These are phyloP conservation scores for Drosophila anomelani DNA, from an alignment of 2,888 invertebrate species.

Conservation along the genomic window DNA sequence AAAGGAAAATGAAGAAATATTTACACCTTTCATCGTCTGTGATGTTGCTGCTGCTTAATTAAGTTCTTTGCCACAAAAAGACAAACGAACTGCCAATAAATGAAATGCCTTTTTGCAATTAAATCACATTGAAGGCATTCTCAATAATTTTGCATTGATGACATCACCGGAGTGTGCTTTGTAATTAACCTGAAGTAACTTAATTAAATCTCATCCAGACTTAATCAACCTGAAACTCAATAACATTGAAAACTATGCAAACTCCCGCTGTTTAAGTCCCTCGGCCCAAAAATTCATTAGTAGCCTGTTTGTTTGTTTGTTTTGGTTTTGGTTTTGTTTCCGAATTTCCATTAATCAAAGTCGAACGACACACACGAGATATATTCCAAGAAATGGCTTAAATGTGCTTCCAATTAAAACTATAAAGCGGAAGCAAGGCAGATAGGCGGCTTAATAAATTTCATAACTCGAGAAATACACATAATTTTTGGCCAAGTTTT, in stretches of 20 bases:
- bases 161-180: slow-evolving; percentile 19
- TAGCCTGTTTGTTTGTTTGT: slow-evolving; percentile 2
- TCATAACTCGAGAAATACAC: slow-evolving; percentile 22
- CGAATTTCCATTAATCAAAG: slow-evolving; percentile 42
- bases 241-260: slow-evolving; percentile 31
- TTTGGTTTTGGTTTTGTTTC: slow-evolving; percentile 20
- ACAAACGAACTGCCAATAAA: slow-evolving; percentile 1
- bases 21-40: slow-evolving; percentile 11
- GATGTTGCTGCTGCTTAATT: slow-evolving; percentile 13
- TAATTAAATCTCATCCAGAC: slow-evolving; percentile 20
- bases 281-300: neutral
- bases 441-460: slow-evolving; percentile 38
- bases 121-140: slow-evolving; percentile 1
- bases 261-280: slow-evolving; percentile 17
- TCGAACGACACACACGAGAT: slow-evolving; percentile 21
- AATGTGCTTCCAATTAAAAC: slow-evolving; percentile 46
- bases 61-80: slow-evolving; percentile 14
- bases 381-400: slow-evolving; percentile 39
- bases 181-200: slow-evolving; percentile 34
- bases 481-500: slow-evolving; percentile 19
- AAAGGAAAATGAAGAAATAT: slow-evolving; percentile 10
- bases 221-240: slow-evolving; percentile 33
- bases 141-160: slow-evolving; percentile 16
- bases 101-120: slow-evolving; percentile 14
- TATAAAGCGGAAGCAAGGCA: slow-evolving; percentile 4